These are phyloP conservation scores for Bombylius discolor DNA, from an alignment of 2,888 invertebrate genomes.

Conservation along the genomic window DNA sequence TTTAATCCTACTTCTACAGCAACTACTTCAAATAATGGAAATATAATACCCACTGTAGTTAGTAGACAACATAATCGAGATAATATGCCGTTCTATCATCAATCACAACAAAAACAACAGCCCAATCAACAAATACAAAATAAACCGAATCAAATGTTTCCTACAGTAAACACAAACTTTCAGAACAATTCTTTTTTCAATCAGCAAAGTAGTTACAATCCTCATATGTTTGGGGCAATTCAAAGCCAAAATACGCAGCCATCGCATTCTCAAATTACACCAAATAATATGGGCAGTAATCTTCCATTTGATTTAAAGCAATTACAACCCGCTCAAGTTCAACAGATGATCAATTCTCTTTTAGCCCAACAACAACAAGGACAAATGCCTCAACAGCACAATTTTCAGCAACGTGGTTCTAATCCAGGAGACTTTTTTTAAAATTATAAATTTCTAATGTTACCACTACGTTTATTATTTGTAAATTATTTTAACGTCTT, in stretches of 20 bases:
- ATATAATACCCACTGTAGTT: not conserved
- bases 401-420: not conserved
- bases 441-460: not conserved
- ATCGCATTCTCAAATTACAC: not conserved
- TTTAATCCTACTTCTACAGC: constrained; percentile 11
- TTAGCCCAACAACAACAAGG: constrained; percentile 20
- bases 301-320: not conserved
- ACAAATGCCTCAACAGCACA: constrained; percentile 13
- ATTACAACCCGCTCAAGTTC: not conserved
- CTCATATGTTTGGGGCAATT: too few species aligned
- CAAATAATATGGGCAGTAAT: not conserved
- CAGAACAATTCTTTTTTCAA: not conserved
- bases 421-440: not conserved
- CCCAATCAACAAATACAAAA: not conserved
- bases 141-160: not conserved
- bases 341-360: not conserved
- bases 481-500: too few species aligned
- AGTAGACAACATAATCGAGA: not conserved
- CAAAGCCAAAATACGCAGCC: not conserved
- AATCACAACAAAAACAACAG: not conserved
- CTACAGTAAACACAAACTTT: not conserved
- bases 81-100: too few species aligned
- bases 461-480: too few species aligned
- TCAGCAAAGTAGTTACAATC: not conserved
- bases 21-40: constrained; percentile 8